Conservation (phyloP, 2,797 vertebrate species). For the Hippocampus kuda region DNA sequence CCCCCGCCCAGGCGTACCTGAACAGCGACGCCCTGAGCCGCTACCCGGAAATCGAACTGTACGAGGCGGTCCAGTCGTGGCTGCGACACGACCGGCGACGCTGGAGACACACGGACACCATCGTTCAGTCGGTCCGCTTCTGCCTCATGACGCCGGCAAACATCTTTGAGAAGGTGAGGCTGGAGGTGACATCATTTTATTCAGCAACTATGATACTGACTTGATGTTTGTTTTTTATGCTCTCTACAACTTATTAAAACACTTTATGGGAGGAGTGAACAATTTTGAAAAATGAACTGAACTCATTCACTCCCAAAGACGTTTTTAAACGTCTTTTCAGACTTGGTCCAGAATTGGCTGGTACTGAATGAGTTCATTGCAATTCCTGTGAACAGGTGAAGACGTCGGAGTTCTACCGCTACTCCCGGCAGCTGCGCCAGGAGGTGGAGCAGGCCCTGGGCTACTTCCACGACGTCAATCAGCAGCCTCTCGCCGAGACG, state of each 20-base stretch:
- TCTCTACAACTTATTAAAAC: too few species aligned
- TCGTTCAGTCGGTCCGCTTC: slow-evolving; percentile 97
- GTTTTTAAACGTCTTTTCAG: too few species aligned
- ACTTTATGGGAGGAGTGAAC: too few species aligned
- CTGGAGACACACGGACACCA: slow-evolving; percentile 95
- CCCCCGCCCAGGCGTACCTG: slow-evolving; percentile 69
- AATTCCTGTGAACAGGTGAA: slow-evolving; percentile 74
- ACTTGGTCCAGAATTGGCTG: too few species aligned
- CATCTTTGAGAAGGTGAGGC: slow-evolving; percentile 93
- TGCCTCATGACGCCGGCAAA: slow-evolving; percentile 97
- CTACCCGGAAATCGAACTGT: slow-evolving; percentile 95
- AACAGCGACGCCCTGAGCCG: slow-evolving; percentile 92
- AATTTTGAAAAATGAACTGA: too few species aligned
- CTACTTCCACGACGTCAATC: slow-evolving; percentile 94
- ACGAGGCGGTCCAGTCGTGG: slow-evolving; percentile 96
- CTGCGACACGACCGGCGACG: slow-evolving; percentile 94
- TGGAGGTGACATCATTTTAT: not conserved
- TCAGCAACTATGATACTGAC: too few species aligned
- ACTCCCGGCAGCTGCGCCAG: slow-evolving; percentile 89
- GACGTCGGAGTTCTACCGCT: slow-evolving; percentile 97
- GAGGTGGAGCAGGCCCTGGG: slow-evolving; percentile 92
- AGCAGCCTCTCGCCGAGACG: slow-evolving; percentile 90
- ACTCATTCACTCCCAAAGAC: too few species aligned
- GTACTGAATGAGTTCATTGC: too few species aligned
- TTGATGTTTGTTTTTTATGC: too few species aligned